Base-by-base conservation (phyloP, 2,888 invertebrate species). In the Cryptus viduatorius region DNA sequence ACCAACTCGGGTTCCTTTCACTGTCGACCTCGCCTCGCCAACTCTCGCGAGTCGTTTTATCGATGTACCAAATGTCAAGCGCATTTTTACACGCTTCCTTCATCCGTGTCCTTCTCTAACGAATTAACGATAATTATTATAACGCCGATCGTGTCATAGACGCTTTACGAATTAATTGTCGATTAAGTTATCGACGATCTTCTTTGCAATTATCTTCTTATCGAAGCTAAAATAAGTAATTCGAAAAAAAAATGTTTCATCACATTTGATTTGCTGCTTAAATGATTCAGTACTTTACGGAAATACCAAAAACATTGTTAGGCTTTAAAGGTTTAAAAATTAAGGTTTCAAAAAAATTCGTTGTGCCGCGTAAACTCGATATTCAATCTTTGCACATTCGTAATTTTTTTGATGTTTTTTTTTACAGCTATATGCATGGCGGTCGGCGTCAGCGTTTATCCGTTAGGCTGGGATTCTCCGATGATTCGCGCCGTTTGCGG, bases 381-480 rank as follows among this genome's bases (percentile, higher is more conserved):
- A 53, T 8, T 3, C n/a, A 50, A 2, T n/a, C 16, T 53, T 53
- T 16, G 19, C n/a, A 19, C 14, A 12, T 12, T 44, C 19, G n/a
- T 29, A n/a, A 10, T 53, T n/a, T 31, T 4, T 14, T 50, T 1
- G 10, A 37, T 37, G 37, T 0, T 29, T 64, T 85, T 85, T 19
- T 44, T 95, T 95, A 16, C 95, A 98, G 98, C 98, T 3, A 94
- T 97, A 37, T 97, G 97, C 90, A 96, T 99, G 96, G 96, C 97
- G 77, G 96, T 97, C 0, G 98, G 98, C 1, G 98, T 98, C 87
- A 96, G 97, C 7, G 96, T 97, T 64, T 99, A 97, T 94, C 99
- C 99, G 0, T 96, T 97, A 7, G 98, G 98, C 0, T 99, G 98
- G 98, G 96, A 97, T 91, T 96, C 98, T 73, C 95, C 96, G 1